Conservation (phyloP, 2,888 invertebrate species). For the Troides oblongomaculatus region DNA sequence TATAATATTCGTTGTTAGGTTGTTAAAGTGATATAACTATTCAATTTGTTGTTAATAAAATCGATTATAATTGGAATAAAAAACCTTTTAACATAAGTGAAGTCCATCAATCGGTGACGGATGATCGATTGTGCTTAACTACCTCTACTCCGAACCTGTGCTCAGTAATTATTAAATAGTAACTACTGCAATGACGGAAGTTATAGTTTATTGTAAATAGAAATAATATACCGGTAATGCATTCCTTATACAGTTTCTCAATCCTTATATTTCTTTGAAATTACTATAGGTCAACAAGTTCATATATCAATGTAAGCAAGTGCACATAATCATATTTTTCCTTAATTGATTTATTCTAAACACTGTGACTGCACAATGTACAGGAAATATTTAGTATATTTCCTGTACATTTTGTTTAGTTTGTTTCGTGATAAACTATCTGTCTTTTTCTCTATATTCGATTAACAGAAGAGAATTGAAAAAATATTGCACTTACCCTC, state of each 20-base stretch:
- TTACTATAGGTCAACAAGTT: background rate
- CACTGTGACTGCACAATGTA: no score
- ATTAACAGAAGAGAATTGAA: no score
- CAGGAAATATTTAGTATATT: no score
- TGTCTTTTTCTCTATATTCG: no score
- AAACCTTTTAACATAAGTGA: background rate
- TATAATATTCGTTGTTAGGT: background rate
- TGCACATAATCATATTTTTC: background rate
- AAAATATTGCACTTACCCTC: no score
- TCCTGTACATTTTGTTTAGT: no score
- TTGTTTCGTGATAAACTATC: no score
- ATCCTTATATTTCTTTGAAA: background rate
- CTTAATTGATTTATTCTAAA: no score
- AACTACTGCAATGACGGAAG: no score
- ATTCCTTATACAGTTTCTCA: background rate
- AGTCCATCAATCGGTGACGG: background rate
- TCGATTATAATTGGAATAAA: background rate
- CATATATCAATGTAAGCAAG: background rate
- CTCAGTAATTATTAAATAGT: no score
- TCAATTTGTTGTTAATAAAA: background rate
- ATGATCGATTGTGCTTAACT: background rate
- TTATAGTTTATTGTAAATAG: background rate
- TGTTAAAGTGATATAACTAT: background rate
- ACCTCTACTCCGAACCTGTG: background rate
- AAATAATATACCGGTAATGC: background rate